These are phyloP conservation scores for Cryptoprocta ferox DNA, from an alignment of 2,797 vertebrate genomes.

Conservation along the genomic window DNA sequence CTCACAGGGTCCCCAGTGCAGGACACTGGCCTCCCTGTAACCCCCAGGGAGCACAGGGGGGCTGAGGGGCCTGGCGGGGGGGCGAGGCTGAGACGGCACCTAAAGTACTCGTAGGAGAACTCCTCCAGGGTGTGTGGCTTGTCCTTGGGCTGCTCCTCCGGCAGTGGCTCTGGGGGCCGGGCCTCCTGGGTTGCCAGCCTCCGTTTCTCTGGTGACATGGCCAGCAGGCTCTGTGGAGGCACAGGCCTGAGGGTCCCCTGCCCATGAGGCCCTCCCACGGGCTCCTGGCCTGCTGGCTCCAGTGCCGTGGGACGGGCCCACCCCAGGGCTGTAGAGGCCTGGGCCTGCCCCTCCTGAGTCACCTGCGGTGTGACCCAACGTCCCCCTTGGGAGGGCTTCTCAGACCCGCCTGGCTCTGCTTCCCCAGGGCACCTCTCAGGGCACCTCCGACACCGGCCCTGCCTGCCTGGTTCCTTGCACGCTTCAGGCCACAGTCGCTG, in stretches of 20 bases:
- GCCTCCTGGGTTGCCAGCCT: constrained; percentile 88
- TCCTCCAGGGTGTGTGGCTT: constrained; percentile 92
- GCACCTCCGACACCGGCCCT: not conserved
- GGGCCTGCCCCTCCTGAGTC: accelerated
- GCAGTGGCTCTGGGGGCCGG: constrained; percentile 79
- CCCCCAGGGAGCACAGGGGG: too few species aligned
- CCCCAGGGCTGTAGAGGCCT: too few species aligned
- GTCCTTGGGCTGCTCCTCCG: constrained; percentile 83
- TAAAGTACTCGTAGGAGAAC: constrained; percentile 94
- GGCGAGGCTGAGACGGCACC: constrained; percentile 86
- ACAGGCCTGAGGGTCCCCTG: not conserved
- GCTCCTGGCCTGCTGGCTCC: not conserved
- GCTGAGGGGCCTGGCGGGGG: not conserved
- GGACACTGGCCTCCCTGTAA: not conserved
- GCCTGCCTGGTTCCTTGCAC: not conserved
- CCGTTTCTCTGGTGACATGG: constrained; percentile 94
- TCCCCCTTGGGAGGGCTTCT: not conserved
- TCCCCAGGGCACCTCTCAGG: not conserved
- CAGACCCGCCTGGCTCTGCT: not conserved
- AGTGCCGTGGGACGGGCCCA: not conserved
- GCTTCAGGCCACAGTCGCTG: not conserved
- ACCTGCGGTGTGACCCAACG: not conserved
- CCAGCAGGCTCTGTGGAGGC: constrained; percentile 87
- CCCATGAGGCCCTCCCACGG: not conserved
- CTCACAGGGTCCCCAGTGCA: not conserved